Conservation (phyloP, 92 coral and sea anemone species). For the Parazoanthus swiftii region DNA sequence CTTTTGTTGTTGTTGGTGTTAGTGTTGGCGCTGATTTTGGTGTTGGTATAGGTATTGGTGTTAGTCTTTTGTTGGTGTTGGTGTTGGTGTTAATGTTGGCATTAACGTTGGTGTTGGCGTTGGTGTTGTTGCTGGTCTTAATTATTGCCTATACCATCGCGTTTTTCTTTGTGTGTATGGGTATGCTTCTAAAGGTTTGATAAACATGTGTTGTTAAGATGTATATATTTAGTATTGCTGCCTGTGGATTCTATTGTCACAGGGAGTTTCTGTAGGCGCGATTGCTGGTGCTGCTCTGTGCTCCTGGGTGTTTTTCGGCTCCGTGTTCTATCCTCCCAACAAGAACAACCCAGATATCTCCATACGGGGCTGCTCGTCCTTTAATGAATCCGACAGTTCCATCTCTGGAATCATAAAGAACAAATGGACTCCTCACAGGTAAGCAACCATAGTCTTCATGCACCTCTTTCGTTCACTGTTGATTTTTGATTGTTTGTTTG, state of each 20-base stretch:
- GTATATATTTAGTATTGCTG: too few relatives aligned
- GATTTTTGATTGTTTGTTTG: neutral
- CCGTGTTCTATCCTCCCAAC: slow-evolving; percentile 37
- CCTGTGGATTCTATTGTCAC: neutral
- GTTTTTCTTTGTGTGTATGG: too few relatives aligned
- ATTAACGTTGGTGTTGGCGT: too few relatives aligned
- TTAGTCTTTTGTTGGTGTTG: too few relatives aligned
- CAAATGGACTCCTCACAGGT: neutral
- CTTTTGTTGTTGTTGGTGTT: too few relatives aligned
- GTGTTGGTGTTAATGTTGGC: too few relatives aligned
- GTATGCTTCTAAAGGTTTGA: too few relatives aligned
- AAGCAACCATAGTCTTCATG: neutral
- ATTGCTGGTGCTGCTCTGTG: neutral
- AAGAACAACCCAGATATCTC: neutral
- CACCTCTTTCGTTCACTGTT: neutral
- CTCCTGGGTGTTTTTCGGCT: slow-evolving; percentile 6
- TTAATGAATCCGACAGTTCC: neutral
- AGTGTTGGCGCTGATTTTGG: too few relatives aligned
- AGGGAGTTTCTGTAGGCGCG: slow-evolving; percentile 9
- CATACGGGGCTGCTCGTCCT: neutral
- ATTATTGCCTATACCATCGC: too few relatives aligned
- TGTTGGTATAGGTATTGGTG: too few relatives aligned
- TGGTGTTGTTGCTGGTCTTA: too few relatives aligned
- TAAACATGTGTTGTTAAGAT: too few relatives aligned
- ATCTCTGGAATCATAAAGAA: neutral